phyloP scores from a whole-genome alignment of 64 coral and sea anemone genomes.

The Montipora foliosa region DNA sequence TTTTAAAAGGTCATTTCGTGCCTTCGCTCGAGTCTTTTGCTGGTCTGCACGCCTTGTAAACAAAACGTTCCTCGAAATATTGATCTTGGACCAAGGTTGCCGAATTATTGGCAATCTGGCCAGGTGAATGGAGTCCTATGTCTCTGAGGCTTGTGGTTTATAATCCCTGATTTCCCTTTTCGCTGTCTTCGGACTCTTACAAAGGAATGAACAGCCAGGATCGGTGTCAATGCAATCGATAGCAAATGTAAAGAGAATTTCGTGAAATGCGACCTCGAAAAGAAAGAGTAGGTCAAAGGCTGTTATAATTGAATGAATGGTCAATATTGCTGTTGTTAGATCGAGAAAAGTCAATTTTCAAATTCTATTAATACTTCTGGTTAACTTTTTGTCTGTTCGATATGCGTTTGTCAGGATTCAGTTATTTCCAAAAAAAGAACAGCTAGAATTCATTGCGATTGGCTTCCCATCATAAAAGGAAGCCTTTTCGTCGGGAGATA shows the following conservation, averaged over 20 bases:
- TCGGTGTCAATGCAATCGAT: no score
- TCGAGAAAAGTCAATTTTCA: neutral
- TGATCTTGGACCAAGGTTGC: neutral
- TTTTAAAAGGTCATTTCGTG: conserved; percentile 4
- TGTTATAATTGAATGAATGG: no score
- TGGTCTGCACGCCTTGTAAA: neutral
- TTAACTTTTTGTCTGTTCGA: neutral
- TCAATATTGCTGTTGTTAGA: neutral
- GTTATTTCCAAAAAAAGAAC: no score
- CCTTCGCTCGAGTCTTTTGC: conserved; percentile 33
- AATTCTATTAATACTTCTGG: neutral
- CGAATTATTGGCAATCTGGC: conserved; percentile 22
- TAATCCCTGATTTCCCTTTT: conserved; percentile 40
- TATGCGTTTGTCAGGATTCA: neutral
- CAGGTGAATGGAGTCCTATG: conserved; percentile 15
- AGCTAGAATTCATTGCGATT: neutral
- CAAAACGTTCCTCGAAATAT: conserved; percentile 4
- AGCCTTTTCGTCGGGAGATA: neutral
- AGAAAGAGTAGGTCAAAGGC: no score
- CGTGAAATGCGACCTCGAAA: neutral
- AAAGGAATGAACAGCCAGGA: no score
- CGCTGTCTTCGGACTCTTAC: neutral
- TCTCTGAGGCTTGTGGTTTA: conserved; percentile 50
- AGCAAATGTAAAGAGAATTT: no score
- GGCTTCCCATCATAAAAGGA: neutral